These are phyloP conservation scores for Sarcophilus harrisii DNA, from an alignment of 2,797 vertebrate species.

Conservation along the genomic window DNA sequence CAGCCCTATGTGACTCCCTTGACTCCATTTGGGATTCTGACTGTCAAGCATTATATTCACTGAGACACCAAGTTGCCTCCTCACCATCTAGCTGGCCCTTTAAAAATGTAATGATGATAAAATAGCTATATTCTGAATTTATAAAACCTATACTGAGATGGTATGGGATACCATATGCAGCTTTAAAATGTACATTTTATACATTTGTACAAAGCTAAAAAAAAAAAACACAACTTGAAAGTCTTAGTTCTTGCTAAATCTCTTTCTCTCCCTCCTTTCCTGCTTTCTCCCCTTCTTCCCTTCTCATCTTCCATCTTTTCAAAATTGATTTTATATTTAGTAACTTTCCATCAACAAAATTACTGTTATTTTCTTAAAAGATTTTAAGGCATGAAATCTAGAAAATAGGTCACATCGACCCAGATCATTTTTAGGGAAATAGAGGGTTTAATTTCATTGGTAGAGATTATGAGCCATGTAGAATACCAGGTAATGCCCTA, in stretches of 20 bases:
- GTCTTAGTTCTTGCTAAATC: neutral
- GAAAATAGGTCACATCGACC: neutral
- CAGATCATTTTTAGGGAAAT: neutral
- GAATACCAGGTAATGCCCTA: neutral
- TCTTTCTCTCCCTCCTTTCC: neutral
- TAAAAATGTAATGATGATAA: neutral
- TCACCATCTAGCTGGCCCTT: neutral
- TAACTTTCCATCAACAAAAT: neutral
- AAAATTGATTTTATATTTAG: neutral
- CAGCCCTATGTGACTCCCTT: neutral
- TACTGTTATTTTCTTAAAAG: neutral
- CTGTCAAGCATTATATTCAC: neutral
- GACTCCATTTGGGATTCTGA: neutral
- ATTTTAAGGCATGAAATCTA: neutral
- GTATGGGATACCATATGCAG: too few species aligned
- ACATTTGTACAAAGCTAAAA: neutral
- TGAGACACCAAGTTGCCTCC: neutral
- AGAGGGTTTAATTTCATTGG: neutral
- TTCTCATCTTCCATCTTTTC: neutral
- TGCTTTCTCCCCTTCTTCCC: neutral
- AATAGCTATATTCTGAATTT: neutral
- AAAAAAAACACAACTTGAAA: neutral
- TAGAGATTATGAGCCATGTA: neutral
- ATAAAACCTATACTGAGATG: too few species aligned
- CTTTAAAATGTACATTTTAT: too few species aligned